Evolutionary conservation across 1,140 invertebrate species (phyloP).

Genomic region (Drosophila ironensis): DNA sequence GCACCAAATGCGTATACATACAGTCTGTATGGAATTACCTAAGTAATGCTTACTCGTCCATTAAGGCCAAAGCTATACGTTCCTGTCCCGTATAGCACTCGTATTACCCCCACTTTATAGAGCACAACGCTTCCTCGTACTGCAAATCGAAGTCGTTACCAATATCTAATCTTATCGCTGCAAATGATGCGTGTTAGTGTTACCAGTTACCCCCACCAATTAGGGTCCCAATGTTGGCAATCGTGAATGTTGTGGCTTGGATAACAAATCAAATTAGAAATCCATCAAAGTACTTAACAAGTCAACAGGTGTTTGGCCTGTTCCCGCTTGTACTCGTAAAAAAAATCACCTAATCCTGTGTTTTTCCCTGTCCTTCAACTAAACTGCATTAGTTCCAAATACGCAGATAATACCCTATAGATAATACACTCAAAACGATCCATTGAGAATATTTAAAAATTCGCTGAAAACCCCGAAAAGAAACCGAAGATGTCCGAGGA

Average conservation of each 20-base stretch:
- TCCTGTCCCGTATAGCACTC: too few relatives aligned
- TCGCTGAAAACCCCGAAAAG: background rate
- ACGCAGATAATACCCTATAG: too few relatives aligned
- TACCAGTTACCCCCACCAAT: constrained; percentile 26
- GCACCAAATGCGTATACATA: background rate
- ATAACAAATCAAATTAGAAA: constrained; percentile 30
- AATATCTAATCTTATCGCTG: constrained; percentile 50
- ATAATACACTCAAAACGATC: too few relatives aligned
- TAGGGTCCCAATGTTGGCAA: constrained; percentile 46
- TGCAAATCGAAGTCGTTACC: constrained; percentile 15
- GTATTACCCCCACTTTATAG: background rate
- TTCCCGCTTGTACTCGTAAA: background rate
- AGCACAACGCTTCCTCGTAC: constrained; percentile 21
- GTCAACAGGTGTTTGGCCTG: background rate
- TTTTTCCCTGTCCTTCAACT: too few relatives aligned
- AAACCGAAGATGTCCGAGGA: background rate
- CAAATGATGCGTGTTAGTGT: constrained; percentile 35
- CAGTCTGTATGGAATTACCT: background rate
- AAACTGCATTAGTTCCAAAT: too few relatives aligned
- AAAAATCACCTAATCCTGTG: too few relatives aligned
- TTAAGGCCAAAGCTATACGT: background rate
- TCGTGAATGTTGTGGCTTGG: constrained; percentile 18
- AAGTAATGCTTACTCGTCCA: constrained; percentile 25
- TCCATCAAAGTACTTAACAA: constrained; percentile 6
- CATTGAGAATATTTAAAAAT: too few relatives aligned